A percentile compares a stretch with the other conserved stretches of the same genome.
Conservation (phyloP, 2,113 vertebrate species). For the Sinocyclocheilus grahami region DNA sequence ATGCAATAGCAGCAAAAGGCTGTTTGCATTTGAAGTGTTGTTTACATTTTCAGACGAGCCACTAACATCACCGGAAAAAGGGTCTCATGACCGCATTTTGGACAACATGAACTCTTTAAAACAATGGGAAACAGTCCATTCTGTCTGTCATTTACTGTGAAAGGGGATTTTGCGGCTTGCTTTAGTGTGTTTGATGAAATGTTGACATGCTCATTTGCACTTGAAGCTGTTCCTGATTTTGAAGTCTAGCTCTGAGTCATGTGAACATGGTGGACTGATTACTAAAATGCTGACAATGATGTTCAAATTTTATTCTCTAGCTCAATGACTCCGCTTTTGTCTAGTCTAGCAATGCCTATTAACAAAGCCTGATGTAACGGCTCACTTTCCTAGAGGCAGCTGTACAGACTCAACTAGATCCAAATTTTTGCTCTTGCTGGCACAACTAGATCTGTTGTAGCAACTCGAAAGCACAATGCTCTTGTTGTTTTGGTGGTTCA, state of each 20-base stretch:
- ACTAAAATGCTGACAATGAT: slow-evolving; percentile 45
- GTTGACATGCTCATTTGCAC: slow-evolving; percentile 37
- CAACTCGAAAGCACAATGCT: neutral
- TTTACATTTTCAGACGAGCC: slow-evolving; percentile 37
- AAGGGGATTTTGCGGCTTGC: slow-evolving; percentile 48
- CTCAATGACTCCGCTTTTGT: slow-evolving; percentile 26
- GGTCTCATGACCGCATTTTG: slow-evolving; percentile 35
- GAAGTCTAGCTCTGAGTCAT: slow-evolving; percentile 45
- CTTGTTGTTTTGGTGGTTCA: neutral
- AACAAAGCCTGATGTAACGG: slow-evolving; percentile 22
- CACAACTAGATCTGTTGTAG: neutral
- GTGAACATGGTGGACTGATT: slow-evolving; percentile 50
- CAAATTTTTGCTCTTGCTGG: neutral
- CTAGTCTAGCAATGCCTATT: slow-evolving; percentile 19
- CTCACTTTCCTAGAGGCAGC: neutral
- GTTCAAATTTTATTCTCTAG: slow-evolving; percentile 36
- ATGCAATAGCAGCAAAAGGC: slow-evolving; percentile 22
- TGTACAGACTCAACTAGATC: neutral
- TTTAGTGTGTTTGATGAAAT: slow-evolving; percentile 45
- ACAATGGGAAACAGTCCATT: slow-evolving; percentile 49
- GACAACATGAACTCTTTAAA: slow-evolving; percentile 37
- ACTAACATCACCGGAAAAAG: slow-evolving; percentile 41
- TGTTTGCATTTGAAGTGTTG: slow-evolving; percentile 18
- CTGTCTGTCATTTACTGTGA: slow-evolving; percentile 41
- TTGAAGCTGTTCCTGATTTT: slow-evolving; percentile 46